phyloP scores from a whole-genome alignment of 1,140 invertebrate species.

The Neodiprion virginianus region DNA sequence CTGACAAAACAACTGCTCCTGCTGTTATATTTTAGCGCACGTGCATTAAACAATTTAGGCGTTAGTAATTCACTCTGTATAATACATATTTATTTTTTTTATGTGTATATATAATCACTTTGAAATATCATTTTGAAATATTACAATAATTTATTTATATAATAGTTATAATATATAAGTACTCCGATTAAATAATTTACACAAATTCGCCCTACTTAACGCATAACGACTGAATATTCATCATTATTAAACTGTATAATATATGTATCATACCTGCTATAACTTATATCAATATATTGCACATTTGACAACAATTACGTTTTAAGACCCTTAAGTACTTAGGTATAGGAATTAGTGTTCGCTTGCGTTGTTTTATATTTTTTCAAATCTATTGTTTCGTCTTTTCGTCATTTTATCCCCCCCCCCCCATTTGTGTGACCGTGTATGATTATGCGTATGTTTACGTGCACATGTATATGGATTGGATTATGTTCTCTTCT shows the following conservation, averaged over 20 bases:
- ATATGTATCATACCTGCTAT: constrained; percentile 46
- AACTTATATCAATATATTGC: constrained; percentile 61
- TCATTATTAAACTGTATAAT: constrained; percentile 49
- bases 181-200: constrained; percentile 1
- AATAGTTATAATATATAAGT: not conserved
- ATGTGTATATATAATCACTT: not conserved
- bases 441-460: not conserved
- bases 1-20: too few relatives aligned
- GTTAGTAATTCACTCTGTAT: too few relatives aligned
- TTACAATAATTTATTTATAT: constrained; percentile 8
- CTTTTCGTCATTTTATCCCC: constrained; percentile 10
- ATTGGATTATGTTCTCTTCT: too few relatives aligned
- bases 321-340: constrained; percentile 54
- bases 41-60: too few relatives aligned
- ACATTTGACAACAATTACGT: constrained; percentile 63
- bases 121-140: not conserved
- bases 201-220: constrained; percentile 1
- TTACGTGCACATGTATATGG: too few relatives aligned
- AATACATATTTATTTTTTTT: too few relatives aligned
- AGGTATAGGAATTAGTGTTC: constrained; percentile 52
- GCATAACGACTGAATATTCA: not conserved
- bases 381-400: not conserved
- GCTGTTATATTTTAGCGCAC: too few relatives aligned
- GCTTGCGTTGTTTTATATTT: constrained; percentile 34
- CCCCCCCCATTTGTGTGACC: not conserved